Base-by-base conservation (phyloP, 2,888 invertebrate species). In the Lamproptera curius region DNA sequence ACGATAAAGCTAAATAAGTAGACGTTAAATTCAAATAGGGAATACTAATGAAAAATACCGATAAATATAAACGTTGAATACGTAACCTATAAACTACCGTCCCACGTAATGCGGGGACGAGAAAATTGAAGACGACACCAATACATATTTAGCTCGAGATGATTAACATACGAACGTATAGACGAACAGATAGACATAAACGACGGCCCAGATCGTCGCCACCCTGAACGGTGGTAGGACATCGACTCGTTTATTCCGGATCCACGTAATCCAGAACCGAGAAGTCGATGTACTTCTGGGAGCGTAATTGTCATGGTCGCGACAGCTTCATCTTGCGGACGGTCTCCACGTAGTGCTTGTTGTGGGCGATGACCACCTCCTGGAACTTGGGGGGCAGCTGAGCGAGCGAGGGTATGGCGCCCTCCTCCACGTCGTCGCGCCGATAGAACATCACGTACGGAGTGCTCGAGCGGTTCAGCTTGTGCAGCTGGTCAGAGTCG, bases 381-480 rank as follows among this genome's bases (percentile, higher is more conserved):
- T 75, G 79, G 0, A 78, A 53, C 14, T 62, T 68, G 1, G 69
- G 67, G 0, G 87, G 31, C 28, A 28, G 10, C 28, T 28, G 28
- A 8, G 74, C 67, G 1, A 84, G 52, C 0, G 13, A 89, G 83
- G 47, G 60, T 0, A 66, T 66, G 0, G 71, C 52, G 16, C 69
- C 70, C 11, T 82, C 82, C 14, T 78, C 77, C 6, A 89, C 73
- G 58, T 90, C 89, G 40, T 77, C 75, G 11, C 84, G 75, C 13
- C 72, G 58, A 67, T 96, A 96, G 66, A 96, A 94, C 34, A 96
- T 79, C 51, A 96, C 93, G 67, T 96, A 96, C 0, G 96, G 95
- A 0, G 96, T 95, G 67, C 94, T 93, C 10, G 93, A 92, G 1
- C 92, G 91, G 54, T 90, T 89, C 5, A 93, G 83, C 16, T 80